A percentile compares a stretch with the other conserved stretches of the same genome.
phyloP scores from a whole-genome alignment of 2,888 invertebrate genomes.

The Nymphalis urticae region DNA sequence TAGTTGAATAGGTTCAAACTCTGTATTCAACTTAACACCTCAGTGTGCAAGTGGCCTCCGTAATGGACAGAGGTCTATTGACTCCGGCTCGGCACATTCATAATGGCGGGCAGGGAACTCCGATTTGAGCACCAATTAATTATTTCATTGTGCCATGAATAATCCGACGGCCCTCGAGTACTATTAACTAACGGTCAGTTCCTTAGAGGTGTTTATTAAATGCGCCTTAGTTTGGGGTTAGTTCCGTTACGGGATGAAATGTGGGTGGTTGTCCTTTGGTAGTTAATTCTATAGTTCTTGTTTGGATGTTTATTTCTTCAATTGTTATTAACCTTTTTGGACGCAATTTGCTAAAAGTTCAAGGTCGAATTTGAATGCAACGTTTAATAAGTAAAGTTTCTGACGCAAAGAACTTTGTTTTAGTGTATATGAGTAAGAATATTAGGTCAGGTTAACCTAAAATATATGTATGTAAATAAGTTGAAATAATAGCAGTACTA shows the following conservation, averaged over 20 bases:
- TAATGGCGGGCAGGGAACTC: constrained; percentile 61
- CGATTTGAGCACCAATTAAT: constrained; percentile 78
- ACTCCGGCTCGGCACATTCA: constrained; percentile 44
- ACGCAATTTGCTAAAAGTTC: too few relatives aligned
- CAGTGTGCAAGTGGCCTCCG: constrained; percentile 62
- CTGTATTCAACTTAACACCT: constrained; percentile 56
- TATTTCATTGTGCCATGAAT: constrained; percentile 73
- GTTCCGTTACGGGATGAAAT: constrained; percentile 37
- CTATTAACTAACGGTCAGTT: constrained; percentile 77
- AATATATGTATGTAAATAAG: too few relatives aligned
- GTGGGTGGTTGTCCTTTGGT: too few relatives aligned
- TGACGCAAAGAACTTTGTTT: too few relatives aligned
- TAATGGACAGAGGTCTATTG: constrained; percentile 64
- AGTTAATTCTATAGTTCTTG: too few relatives aligned
- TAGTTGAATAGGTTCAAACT: constrained; percentile 33
- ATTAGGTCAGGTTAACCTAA: too few relatives aligned
- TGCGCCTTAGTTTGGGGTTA: constrained; percentile 59
- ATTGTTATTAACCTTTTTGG: neutral
- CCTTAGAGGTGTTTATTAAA: constrained; percentile 78
- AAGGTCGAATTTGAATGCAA: too few relatives aligned
- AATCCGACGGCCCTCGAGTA: constrained; percentile 65
- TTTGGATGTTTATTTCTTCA: too few relatives aligned
- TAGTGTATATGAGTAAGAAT: too few relatives aligned
- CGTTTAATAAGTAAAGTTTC: too few relatives aligned
- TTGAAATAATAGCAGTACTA: too few relatives aligned